Base-by-base conservation (phyloP, 1,140 invertebrate genomes). In the Tigriopus japonicus region DNA sequence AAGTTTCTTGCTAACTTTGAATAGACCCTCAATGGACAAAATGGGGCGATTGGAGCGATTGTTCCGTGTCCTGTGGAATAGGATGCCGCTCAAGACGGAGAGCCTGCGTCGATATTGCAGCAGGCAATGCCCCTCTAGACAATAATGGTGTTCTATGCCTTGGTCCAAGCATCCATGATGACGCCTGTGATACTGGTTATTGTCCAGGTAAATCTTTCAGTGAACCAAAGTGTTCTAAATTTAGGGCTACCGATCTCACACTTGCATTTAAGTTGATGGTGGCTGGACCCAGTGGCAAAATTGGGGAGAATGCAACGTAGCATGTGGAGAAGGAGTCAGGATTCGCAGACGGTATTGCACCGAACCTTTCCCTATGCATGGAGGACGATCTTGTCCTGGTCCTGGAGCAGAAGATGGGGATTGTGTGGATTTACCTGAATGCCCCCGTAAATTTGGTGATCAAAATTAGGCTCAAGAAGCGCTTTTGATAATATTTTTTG, bases 101-200 rank as follows among this genome's bases (percentile, higher is more conserved):
- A 51, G 66, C 65, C 0, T 76, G 74, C 64, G 67, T 69, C 21
- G 40, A 58, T n/a, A 42, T 40, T 41, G 17, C 15, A 14, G 42
- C 23, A 5, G 21, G 42, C 0, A 72, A 71, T 56, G 73, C 74
- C 0, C 65, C 68, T 41, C 70, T 72, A 6, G 63, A 66, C 28
- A 67, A 67, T 62, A 71, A 71, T 19, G 74, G 74, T 1, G 62
- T 66, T 55, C 60, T 66, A 2, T 73, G 72, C 61, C 66, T 68
- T 28, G 72, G 72, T 1, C 62, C 65, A 45, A 67, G 69, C 65
- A 75, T 78, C 21, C 77, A 80, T 19, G 84, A 88, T 66, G 78
- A 81, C 63, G 81, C 83, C 64, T 90, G 87, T 66, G 76, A 82
- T 28, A 79, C 81, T 53, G 75, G 84, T 63, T 41, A 58, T 40